Conservation (phyloP, 2,888 invertebrate genomes). For the Sminthurinus aureus region DNA sequence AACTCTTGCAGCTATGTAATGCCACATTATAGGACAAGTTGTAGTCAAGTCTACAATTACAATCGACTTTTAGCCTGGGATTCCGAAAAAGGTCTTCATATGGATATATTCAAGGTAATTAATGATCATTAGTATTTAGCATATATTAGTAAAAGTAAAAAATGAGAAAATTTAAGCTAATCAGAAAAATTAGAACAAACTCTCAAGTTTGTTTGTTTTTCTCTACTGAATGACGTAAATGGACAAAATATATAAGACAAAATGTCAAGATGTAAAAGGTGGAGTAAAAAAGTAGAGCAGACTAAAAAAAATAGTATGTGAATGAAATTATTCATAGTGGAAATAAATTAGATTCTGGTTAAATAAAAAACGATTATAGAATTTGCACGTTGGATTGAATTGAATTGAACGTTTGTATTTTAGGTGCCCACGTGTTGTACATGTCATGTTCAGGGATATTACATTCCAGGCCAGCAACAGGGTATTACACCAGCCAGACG, state of each 20-base stretch:
- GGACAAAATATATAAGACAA: too few species aligned
- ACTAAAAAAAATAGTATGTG: not conserved
- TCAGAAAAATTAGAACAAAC: too few species aligned
- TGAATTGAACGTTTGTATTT: not conserved
- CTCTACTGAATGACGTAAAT: too few species aligned
- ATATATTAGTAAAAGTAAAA: not conserved
- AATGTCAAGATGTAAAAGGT: not conserved
- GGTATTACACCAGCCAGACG: slow-evolving; percentile 48
- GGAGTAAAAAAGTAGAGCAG: too few species aligned
- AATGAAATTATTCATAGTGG: not conserved
- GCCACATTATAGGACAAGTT: slow-evolving; percentile 80
- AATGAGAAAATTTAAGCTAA: too few species aligned
- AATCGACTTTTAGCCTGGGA: slow-evolving; percentile 84
- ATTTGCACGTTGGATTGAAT: not conserved
- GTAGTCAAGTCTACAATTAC: slow-evolving; percentile 83
- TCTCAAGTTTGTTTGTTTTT: too few species aligned
- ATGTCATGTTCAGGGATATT: slow-evolving; percentile 80
- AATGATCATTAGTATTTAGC: not conserved
- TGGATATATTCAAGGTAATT: slow-evolving; percentile 80
- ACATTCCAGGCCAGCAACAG: slow-evolving; percentile 53
- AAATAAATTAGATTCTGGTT: too few species aligned
- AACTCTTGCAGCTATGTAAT: slow-evolving; percentile 80
- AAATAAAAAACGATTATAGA: not conserved
- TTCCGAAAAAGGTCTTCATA: slow-evolving; percentile 78
- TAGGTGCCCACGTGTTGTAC: slow-evolving; percentile 82